Evolutionary conservation across 2,797 vertebrate genomes (phyloP).

Genomic region (Octomys mimax): DNA sequence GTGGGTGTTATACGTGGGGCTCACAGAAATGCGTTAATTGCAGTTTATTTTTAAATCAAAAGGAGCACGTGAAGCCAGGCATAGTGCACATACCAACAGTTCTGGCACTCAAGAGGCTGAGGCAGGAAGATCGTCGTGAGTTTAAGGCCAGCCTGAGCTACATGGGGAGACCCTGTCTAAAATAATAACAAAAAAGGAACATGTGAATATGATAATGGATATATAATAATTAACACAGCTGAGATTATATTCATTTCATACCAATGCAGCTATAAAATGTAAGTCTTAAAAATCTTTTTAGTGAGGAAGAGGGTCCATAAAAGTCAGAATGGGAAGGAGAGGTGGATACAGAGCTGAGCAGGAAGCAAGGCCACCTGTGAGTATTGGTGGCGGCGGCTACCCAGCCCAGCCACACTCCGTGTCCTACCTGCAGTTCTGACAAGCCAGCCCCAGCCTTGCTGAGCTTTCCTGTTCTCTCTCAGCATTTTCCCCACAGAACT

Average conservation of each 20-base stretch:
- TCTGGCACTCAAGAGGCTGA: not conserved
- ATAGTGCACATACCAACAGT: not conserved
- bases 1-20: accelerated
- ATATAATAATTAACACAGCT: not conserved
- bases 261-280: not conserved
- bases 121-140: not conserved
- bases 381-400: accelerated
- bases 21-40: not conserved
- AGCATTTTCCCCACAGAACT: not conserved
- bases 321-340: not conserved
- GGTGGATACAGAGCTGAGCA: not conserved
- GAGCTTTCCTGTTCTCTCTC: not conserved
- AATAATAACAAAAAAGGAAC: not conserved
- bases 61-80: not conserved
- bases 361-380: not conserved
- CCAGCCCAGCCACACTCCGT: accelerated
- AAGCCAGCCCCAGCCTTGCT: not conserved
- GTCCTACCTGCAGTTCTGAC: accelerated
- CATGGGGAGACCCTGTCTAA: not conserved
- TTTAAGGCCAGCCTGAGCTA: not conserved
- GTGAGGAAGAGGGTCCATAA: not conserved
- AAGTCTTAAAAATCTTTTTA: not conserved
- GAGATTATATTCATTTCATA: not conserved
- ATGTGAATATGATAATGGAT: not conserved
- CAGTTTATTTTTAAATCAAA: not conserved